Percentiles rank a stretch among this genome's conserved stretches.
Evolutionary conservation across 2,888 invertebrate species (phyloP).

Genomic region (Vannuccia rotundouncinata): DNA sequence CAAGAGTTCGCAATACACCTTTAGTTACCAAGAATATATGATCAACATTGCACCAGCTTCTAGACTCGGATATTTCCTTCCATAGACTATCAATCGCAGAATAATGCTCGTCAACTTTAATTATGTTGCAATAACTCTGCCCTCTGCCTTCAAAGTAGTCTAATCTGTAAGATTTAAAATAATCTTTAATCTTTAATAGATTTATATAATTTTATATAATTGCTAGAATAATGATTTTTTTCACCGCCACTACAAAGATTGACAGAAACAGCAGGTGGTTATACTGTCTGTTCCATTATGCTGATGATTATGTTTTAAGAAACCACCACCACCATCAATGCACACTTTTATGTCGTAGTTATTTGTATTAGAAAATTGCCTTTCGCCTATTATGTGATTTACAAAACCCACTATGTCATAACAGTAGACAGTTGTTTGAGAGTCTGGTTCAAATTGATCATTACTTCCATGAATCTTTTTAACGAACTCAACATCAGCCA

Average conservation of each 20-base stretch:
- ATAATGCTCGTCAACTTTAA: not conserved
- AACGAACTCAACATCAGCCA: not conserved
- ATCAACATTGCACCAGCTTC: not conserved
- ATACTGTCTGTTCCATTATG: not conserved
- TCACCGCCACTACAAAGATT: not conserved
- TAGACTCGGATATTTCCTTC: not conserved
- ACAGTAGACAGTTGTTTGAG: not conserved
- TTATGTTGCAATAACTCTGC: not conserved
- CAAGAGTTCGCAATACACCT: not conserved
- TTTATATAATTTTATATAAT: not conserved
- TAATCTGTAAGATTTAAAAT: not conserved
- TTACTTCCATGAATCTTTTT: not conserved
- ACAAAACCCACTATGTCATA: not conserved
- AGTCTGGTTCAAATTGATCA: not conserved
- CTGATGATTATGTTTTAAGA: not conserved
- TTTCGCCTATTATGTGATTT: not conserved
- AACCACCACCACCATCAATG: too few relatives aligned
- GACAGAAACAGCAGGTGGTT: not conserved
- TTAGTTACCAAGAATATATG: not conserved
- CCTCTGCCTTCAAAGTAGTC: not conserved
- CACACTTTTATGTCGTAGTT: not conserved
- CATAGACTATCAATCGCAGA: not conserved
- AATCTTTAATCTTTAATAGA: not conserved
- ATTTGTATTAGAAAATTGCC: not conserved
- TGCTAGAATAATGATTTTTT: not conserved